Percentiles rank a stretch among this genome's conserved stretches.
phyloP scores from a whole-genome alignment of 2,888 invertebrate genomes.

The Calameuta idolon region DNA sequence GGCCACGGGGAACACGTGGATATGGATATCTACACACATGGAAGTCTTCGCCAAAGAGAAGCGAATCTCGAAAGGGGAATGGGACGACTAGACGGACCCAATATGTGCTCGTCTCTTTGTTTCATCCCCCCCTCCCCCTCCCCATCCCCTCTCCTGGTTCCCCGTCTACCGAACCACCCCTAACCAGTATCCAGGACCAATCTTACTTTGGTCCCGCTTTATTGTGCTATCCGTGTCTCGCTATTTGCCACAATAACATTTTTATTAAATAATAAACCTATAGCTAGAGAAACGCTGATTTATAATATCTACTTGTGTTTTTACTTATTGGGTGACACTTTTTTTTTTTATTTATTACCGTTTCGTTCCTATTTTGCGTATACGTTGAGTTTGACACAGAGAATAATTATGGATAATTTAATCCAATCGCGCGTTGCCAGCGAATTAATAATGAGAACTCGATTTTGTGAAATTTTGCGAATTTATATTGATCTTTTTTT shows the following conservation, averaged over 20 bases:
- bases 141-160: slow-evolving; percentile 10
- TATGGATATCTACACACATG: slow-evolving; percentile 36
- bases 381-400: neutral
- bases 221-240: slow-evolving; percentile 41
- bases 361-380: neutral
- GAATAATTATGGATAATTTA: neutral
- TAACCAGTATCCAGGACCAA: slow-evolving; percentile 5
- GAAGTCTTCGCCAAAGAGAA: slow-evolving; percentile 17
- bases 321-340: neutral
- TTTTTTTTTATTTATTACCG: neutral
- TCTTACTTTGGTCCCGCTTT: slow-evolving; percentile 37
- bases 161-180: slow-evolving; percentile 34
- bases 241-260: slow-evolving; percentile 49
- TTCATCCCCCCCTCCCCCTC: slow-evolving; percentile 22
- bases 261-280: slow-evolving; percentile 54
- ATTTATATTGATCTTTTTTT: neutral
- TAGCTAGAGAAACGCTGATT: slow-evolving; percentile 7
- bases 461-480: too few relatives aligned
- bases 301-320: neutral
- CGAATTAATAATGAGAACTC: too few relatives aligned
- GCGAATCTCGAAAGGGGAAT: slow-evolving; percentile 1
- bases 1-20: slow-evolving; percentile 38
- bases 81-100: slow-evolving; percentile 40
- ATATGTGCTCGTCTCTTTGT: slow-evolving; percentile 48
- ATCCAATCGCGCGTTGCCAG: neutral